Base-by-base conservation (phyloP, 2,797 vertebrate species). In the Lagodon rhomboides region DNA sequence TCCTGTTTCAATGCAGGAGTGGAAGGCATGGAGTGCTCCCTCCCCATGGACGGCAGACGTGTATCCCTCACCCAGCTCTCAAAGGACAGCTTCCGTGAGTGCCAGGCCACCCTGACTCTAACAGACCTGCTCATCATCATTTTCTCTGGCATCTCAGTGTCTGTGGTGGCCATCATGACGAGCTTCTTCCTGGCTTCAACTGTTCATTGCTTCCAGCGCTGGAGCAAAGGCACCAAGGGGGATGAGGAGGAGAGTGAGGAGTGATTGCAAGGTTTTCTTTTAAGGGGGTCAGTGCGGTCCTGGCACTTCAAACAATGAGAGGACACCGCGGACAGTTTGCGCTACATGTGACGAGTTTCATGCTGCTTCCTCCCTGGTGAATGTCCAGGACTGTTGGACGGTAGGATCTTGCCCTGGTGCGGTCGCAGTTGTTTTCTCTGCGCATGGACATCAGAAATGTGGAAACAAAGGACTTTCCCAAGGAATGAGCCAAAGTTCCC, bases 131-230 rank as follows among this genome's bases (percentile, higher is more conserved):
- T 99, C 68, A 98, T 99, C 94, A 99, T 99, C 90, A 97, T 99
- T 91, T 99, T 99, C 94, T 99, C 98, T 0, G 98, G 98, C 43
- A 98, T 99, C 12, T 98, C 96, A 0, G 98, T 99, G 82, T 99
- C 98, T 22, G 96, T 99, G 15, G 98, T 97, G 27, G 98, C 98
- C 89, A 99, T 99, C 80, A 96, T 98, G 77, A 97, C 98, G 12
- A 99, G 98, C 94, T 99, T 99, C 94, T 97, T 99, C 93, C 94
- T 99, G 94, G 98, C 98, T 44, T 98, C 97, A 4, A 97, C 98
- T 46, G 98, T 99, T 18, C 98, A 99, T 87, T 99, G 98, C 89
- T 99, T 99, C 96, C 98, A 99, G 84, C 96, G 97, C 79, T 99
- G 97, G 90, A 98, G 96, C 91, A 99, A 99, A 92, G 97, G 97